Evolutionary conservation across 1,140 invertebrate genomes (phyloP).

Genomic region (Leptopilina boulardi): DNA sequence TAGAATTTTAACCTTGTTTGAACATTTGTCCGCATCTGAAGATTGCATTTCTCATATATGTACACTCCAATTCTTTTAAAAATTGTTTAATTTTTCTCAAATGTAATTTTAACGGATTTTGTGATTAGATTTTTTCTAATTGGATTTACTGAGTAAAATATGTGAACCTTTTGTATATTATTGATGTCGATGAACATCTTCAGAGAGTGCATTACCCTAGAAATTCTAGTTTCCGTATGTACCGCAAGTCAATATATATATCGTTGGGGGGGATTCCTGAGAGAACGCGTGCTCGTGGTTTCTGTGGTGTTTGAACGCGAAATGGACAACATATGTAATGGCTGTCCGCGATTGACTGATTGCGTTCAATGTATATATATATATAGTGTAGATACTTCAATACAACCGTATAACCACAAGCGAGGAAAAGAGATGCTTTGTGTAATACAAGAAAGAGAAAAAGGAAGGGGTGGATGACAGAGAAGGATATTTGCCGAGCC

Average conservation of each 20-base stretch:
- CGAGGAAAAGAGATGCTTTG: constrained; percentile 18
- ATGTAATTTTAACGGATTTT: not conserved
- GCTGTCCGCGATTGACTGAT: constrained; percentile 59
- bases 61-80: too few species aligned
- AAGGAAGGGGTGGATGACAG: constrained; percentile 32
- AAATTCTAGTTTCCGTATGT: not conserved
- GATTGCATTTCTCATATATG: too few species aligned
- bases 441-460: constrained; percentile 32
- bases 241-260: constrained; percentile 50
- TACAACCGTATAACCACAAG: constrained; percentile 5
- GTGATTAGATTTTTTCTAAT: too few species aligned
- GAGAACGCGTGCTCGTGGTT: constrained; percentile 46
- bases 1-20: not conserved
- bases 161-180: not conserved
- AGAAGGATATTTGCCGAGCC: constrained; percentile 50
- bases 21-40: too few species aligned
- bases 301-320: constrained; percentile 67
- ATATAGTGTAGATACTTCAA: constrained; percentile 8
- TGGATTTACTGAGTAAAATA: too few species aligned
- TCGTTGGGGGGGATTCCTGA: constrained; percentile 50
- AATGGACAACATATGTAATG: constrained; percentile 71
- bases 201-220: not conserved
- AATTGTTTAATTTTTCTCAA: too few species aligned
- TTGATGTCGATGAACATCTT: not conserved
- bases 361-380: constrained; percentile 33